Evolutionary conservation across 2,113 vertebrate genomes (phyloP), one percentile per base, ranked within the genome.

Genomic region (Nothocercus nigrocapillus): DNA sequence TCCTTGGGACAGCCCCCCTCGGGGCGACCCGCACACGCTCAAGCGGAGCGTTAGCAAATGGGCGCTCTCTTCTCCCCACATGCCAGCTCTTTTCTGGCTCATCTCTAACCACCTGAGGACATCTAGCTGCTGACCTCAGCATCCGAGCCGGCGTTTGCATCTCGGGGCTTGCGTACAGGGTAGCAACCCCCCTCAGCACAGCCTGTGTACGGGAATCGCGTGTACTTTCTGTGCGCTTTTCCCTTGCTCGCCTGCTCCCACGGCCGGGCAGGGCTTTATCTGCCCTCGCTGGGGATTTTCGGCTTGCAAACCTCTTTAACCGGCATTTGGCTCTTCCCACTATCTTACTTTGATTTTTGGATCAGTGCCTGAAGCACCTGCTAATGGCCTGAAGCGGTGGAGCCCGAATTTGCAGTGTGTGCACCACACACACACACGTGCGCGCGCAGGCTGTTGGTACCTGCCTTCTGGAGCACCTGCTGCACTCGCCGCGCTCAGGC

Each of bases 61-160:
- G 97, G 91, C 93, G 95, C 82, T 89, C 90, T 79, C 82, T 96
- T 84, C 90, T 83, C 70, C 67, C 91, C 94, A 91, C 67, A 94
- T 84, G 86, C 85, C 42, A 54, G 82, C 90, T 93, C 83, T 96
- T 96, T 97, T 84, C 73, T 96, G 47, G 94, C 83, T 97, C 93
- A 91, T 96, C 96, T 97, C 72, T 95, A 96, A 95, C 89, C 95
- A 98, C 97, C 96, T 91, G 90, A 98, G 96, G 96, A 97, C 96
- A 83, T 89, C 24, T 28, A 97, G 89, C 89, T 98, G 98, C 97
- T 98, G 98, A 98, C 96, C 89, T 97, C 95, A 98, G 97, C 97
- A 97, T 94, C 59, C 78, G 74, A 95, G 89, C 54, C 70, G 89
- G 40, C 63, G 49, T 62, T 22, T 79, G 72, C 87, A 74, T 88